These are phyloP conservation scores for Mylabris phalerata DNA, from an alignment of 1,140 invertebrate species.

Conservation along the genomic window DNA sequence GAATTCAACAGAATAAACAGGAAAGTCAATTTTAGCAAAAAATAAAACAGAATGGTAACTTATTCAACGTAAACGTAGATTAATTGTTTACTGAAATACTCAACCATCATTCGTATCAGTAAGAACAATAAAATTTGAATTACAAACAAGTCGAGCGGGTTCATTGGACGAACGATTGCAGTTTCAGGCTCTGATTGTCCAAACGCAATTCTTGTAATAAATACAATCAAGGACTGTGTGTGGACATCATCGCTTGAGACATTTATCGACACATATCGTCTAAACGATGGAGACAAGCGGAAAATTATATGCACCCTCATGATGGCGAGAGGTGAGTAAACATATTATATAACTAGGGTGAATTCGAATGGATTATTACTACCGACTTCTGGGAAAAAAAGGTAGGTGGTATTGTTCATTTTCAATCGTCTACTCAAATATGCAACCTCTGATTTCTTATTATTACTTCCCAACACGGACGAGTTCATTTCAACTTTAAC, in stretches of 20 bases:
- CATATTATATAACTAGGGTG: background rate
- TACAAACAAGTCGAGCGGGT: background rate
- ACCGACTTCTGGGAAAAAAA: too few relatives aligned
- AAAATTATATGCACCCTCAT: background rate
- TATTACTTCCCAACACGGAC: conserved; percentile 3
- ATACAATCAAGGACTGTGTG: conserved; percentile 40
- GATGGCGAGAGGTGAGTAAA: background rate
- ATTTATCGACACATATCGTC: conserved; percentile 9
- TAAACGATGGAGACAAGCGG: too few relatives aligned
- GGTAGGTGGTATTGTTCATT: too few relatives aligned
- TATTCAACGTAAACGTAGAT: too few relatives aligned
- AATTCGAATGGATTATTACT: too few relatives aligned
- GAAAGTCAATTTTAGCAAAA: too few relatives aligned
- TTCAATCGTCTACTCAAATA: conserved; percentile 1
- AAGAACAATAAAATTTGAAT: background rate
- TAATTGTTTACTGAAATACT: too few relatives aligned
- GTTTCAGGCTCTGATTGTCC: conserved; percentile 44
- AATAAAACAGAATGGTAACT: too few relatives aligned
- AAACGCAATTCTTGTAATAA: conserved; percentile 43
- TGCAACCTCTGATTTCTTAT: conserved; percentile 7
- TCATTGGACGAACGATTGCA: background rate
- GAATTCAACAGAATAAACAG: too few relatives aligned
- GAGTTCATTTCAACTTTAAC: conserved; percentile 12
- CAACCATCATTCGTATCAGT: background rate
- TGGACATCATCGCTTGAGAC: conserved; percentile 43